These are phyloP conservation scores for Cephus runcator DNA, from an alignment of 2,888 invertebrate species.

Conservation along the genomic window DNA sequence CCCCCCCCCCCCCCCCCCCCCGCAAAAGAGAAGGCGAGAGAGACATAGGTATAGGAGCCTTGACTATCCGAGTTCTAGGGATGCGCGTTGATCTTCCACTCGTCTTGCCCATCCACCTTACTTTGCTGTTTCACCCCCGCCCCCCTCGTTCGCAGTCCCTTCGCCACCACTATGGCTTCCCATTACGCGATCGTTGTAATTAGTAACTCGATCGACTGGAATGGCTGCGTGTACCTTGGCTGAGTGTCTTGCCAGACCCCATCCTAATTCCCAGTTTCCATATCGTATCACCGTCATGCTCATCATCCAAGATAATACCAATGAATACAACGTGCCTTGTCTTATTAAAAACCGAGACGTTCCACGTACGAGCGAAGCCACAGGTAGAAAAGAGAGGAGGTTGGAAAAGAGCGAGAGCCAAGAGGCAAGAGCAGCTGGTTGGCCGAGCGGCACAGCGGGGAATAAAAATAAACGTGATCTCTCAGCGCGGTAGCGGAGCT, in stretches of 20 bases:
- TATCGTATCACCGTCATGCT: not conserved
- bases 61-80: not conserved
- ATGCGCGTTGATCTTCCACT: not conserved
- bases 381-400: not conserved
- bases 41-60: not conserved
- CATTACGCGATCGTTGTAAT: not conserved
- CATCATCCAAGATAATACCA: not conserved
- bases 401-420: not conserved
- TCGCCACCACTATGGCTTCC: not conserved
- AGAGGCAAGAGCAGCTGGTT: constrained; percentile 2
- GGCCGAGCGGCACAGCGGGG: constrained; percentile 25
- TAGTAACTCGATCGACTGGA: not conserved
- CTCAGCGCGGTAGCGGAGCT: not conserved
- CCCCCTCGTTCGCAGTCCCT: not conserved
- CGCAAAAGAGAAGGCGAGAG: constrained; percentile 5
- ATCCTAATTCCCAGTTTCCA: not conserved
- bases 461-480: not conserved
- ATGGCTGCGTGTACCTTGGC: not conserved
- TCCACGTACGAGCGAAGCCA: not conserved
- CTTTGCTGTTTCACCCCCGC: not conserved
- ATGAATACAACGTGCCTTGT: not conserved
- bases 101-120: not conserved
- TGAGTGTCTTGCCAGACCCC: not conserved
- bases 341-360: not conserved
- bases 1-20: no score